Conservation (phyloP, 2,888 invertebrate genomes). For the Apomyelois bistriatella region DNA sequence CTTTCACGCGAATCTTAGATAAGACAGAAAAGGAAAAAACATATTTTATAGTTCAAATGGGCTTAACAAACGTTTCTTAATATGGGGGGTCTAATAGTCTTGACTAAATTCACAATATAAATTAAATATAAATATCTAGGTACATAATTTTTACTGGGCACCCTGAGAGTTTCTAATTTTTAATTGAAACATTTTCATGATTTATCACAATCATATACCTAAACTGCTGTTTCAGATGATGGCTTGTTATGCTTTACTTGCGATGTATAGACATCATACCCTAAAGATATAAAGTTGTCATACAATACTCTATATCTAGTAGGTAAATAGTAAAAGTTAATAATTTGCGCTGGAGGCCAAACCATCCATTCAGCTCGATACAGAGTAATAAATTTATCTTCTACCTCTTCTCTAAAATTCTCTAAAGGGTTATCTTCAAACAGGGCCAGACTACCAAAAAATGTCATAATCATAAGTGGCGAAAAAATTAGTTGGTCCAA, state of each 20-base stretch:
- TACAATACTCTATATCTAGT: conserved; percentile 92
- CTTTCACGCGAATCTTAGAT: too few species aligned
- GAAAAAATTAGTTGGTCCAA: conserved; percentile 93
- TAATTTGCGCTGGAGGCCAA: conserved; percentile 96
- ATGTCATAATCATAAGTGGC: conserved; percentile 89
- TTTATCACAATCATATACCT: neutral
- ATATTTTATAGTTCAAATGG: too few species aligned
- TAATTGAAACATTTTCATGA: too few species aligned
- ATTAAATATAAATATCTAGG: too few species aligned
- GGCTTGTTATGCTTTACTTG: conserved; percentile 84
- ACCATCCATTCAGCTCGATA: conserved; percentile 95
- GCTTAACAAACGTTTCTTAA: too few species aligned
- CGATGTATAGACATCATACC: conserved; percentile 93
- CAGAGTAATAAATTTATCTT: conserved; percentile 86
- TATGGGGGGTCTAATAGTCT: too few species aligned
- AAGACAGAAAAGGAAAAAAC: too few species aligned
- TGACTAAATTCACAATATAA: neutral
- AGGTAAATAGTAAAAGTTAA: conserved; percentile 95
- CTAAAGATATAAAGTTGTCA: conserved; percentile 92
- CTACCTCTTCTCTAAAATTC: conserved; percentile 85
- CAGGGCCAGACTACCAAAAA: conserved; percentile 88
- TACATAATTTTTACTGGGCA: neutral
- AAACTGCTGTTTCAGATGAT: conserved; percentile 9
- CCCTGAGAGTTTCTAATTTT: neutral
- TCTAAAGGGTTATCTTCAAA: conserved; percentile 83